phyloP scores from a whole-genome alignment of 2,888 invertebrate species.

The Drosophila fungiperda region DNA sequence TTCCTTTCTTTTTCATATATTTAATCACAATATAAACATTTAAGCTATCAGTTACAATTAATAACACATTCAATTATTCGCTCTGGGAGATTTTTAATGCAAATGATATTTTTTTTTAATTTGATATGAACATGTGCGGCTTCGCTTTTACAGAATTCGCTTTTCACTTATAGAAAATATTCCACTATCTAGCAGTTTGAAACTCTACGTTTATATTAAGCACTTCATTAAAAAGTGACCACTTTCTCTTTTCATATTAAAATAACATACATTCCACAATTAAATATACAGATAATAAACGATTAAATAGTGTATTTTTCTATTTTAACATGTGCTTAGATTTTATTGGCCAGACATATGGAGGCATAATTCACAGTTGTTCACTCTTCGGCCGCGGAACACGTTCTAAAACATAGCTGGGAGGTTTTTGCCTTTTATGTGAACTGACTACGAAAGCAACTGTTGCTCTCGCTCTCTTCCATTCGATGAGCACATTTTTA shows the following conservation, averaged over 20 bases:
- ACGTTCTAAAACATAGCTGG: conserved; percentile 43
- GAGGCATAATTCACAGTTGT: conserved; percentile 29
- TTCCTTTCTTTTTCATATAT: conserved; percentile 28
- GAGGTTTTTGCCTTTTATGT: conserved; percentile 26
- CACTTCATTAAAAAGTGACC: neutral
- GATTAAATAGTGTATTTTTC: conserved; percentile 7
- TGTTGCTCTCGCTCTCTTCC: conserved; percentile 28
- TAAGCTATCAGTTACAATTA: conserved; percentile 14
- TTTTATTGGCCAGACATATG: conserved; percentile 2
- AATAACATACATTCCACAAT: neutral
- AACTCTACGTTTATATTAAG: neutral
- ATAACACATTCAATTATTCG: conserved; percentile 2
- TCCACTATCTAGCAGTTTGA: conserved; percentile 27
- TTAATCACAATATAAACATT: conserved; percentile 17
- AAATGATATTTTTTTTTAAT: neutral
- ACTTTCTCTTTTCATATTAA: neutral
- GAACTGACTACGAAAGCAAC: conserved; percentile 37
- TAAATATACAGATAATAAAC: conserved; percentile 8
- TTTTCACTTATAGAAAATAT: conserved; percentile 8
- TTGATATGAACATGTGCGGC: neutral
- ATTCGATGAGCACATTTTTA: neutral
- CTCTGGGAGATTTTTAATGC: conserved; percentile 1
- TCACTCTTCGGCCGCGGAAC: conserved; percentile 24
- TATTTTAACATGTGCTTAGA: neutral
- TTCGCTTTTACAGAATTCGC: conserved; percentile 1